Evolutionary conservation across 2,888 invertebrate genomes (phyloP), one percentile per base, ranked within the genome.

Genomic region (Apantesis nais): DNA sequence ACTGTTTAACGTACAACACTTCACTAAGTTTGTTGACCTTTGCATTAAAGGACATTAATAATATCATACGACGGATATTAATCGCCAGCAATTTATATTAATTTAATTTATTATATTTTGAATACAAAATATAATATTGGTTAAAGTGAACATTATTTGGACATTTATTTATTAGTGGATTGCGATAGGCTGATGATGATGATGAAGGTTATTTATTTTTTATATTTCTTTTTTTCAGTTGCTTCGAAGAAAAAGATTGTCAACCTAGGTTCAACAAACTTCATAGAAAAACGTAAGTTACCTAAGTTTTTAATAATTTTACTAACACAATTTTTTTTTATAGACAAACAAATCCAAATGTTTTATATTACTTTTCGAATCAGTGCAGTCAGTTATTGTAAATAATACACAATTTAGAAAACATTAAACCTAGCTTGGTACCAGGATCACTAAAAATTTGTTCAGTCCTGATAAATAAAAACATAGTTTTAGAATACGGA

Each of bases 171-270:
- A n/a, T n/a, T n/a, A n/a, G n/a, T n/a, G n/a, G n/a, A n/a, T n/a
- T n/a, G n/a, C n/a, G n/a, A n/a, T n/a, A n/a, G n/a, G n/a, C n/a
- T n/a, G n/a, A n/a, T n/a, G n/a, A n/a, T n/a, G n/a, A n/a, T n/a
- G n/a, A n/a, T n/a, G n/a, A n/a, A n/a, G n/a, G n/a, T n/a, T n/a
- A n/a, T 25, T 16, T 44, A 44, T 25, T 25, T 25, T 37, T 37
- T 4, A 34, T 25, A n/a, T 25, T n/a, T 52, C 48, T 52, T 65
- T 48, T 64, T 64, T 64, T n/a, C 65, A 66, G 65, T 52, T 66
- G 37, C 7, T 66, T 16, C n/a, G 37, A 55, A 66, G 37, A 66
- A 58, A 5, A 29, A 29, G 58, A 29, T 29, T 29, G 29, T 29
- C 58, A 58, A 58, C 25, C 29, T 8, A 29, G 16, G 14, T 29